Conservation (phyloP, 1,140 invertebrate genomes). For the Drosophila parabipectinata region DNA sequence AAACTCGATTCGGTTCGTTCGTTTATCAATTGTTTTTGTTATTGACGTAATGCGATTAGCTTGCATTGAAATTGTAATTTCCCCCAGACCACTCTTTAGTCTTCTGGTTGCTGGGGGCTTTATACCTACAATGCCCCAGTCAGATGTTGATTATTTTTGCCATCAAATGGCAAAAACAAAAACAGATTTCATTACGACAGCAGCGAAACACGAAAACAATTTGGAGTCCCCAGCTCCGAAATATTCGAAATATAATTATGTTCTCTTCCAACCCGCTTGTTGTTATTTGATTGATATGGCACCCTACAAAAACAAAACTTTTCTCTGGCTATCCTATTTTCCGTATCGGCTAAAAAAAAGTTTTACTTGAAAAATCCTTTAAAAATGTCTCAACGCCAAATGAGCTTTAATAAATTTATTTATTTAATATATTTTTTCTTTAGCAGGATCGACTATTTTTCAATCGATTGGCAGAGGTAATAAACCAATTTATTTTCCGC, state of each 20-base stretch:
- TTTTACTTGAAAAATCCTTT: neutral
- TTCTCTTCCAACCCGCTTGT: neutral
- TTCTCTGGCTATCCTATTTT: too few species aligned
- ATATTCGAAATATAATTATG: conserved; percentile 21
- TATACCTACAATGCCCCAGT: neutral
- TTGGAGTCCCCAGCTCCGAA: conserved; percentile 1
- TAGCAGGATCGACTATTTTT: neutral
- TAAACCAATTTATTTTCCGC: conserved; percentile 42
- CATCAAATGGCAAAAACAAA: conserved; percentile 45
- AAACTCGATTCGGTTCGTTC: neutral
- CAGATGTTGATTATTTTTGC: conserved; percentile 17
- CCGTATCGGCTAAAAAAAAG: too few species aligned
- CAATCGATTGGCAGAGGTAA: conserved; percentile 33
- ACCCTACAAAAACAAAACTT: neutral
- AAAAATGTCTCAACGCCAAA: neutral
- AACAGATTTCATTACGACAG: conserved; percentile 43
- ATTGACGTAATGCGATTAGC: conserved; percentile 73
- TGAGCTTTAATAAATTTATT: neutral
- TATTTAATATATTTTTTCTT: neutral
- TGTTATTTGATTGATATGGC: conserved; percentile 15
- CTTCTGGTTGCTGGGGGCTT: conserved; percentile 27
- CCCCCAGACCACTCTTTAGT: conserved; percentile 4
- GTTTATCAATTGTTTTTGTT: conserved; percentile 58
- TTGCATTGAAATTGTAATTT: conserved; percentile 52
- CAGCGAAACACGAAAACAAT: conserved; percentile 33